These are phyloP conservation scores for Pasiphila rectangulata DNA, from an alignment of 2,888 invertebrate species.

Conservation along the genomic window DNA sequence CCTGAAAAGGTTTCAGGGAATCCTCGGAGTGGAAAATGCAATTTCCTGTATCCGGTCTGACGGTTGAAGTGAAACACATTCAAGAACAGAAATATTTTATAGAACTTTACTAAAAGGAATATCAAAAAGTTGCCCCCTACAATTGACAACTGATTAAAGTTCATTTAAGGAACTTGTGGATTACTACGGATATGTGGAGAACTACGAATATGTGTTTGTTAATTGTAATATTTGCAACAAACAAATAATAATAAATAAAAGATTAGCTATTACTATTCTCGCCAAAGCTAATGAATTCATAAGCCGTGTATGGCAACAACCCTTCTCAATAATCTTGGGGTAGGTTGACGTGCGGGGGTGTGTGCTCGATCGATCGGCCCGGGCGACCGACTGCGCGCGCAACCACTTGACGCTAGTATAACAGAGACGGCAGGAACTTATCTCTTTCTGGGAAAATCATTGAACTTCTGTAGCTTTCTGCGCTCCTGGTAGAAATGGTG, in stretches of 20 bases:
- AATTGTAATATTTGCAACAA: no score
- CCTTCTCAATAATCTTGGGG: constrained; percentile 3
- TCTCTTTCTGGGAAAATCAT: constrained; percentile 38
- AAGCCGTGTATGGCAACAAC: background rate
- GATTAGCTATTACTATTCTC: background rate
- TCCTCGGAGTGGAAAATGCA: constrained; percentile 14
- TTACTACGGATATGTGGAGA: no score
- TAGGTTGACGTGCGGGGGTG: constrained; percentile 5
- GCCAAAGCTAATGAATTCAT: background rate
- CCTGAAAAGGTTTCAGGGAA: constrained; percentile 15
- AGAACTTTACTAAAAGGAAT: no score
- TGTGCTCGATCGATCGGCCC: constrained; percentile 11
- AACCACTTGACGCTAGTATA: constrained; percentile 2
- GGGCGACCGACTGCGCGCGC: constrained; percentile 23
- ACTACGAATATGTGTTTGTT: no score
- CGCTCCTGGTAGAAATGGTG: constrained; percentile 51
- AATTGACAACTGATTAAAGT: no score
- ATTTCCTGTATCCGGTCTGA: background rate
- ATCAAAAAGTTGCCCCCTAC: no score
- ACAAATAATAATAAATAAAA: no score
- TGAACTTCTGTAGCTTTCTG: constrained; percentile 42
- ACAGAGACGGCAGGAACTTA: background rate
- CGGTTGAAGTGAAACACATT: no score
- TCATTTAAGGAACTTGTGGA: no score
- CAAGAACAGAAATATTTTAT: no score